Evolutionary conservation across 2,888 invertebrate species (phyloP).

Genomic region (Ormyrus thymus): DNA sequence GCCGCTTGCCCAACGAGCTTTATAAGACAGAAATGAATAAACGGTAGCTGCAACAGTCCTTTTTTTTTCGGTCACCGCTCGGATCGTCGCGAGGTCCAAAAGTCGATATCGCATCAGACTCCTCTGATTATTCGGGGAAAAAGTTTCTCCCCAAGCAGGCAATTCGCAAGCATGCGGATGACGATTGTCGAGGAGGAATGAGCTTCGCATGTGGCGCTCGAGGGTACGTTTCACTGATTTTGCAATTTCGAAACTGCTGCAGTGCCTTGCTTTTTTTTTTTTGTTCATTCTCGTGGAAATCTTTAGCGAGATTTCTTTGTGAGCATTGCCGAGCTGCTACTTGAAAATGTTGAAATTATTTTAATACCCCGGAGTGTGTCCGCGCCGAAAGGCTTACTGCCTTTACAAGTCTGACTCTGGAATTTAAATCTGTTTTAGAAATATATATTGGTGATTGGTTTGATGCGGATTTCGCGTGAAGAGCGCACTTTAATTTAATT

Average conservation of each 20-base stretch:
- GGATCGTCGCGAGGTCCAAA: neutral
- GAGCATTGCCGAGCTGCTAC: too few relatives aligned
- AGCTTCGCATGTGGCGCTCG: neutral
- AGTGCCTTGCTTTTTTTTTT: conserved; percentile 8
- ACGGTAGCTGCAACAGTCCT: neutral
- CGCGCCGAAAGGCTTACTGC: too few relatives aligned
- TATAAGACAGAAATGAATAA: too few relatives aligned
- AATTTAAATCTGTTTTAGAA: too few relatives aligned
- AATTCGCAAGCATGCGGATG: conserved; percentile 38
- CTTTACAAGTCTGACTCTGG: too few relatives aligned
- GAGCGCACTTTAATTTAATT: neutral
- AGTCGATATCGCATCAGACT: neutral
- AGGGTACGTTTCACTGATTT: conserved; percentile 30
- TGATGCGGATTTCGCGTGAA: neutral
- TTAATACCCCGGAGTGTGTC: too few relatives aligned
- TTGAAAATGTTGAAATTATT: too few relatives aligned
- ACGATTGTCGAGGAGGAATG: conserved; percentile 16
- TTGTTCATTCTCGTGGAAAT: neutral
- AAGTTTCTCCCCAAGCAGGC: conserved; percentile 20
- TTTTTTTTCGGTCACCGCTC: neutral
- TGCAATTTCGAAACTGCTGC: conserved; percentile 39
- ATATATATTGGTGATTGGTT: neutral
- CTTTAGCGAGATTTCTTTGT: too few relatives aligned
- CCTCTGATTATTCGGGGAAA: conserved; percentile 7
- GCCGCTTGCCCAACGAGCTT: too few relatives aligned